Base-by-base conservation (phyloP, 2,888 invertebrate species). In the Gandaritis pyraliata region DNA sequence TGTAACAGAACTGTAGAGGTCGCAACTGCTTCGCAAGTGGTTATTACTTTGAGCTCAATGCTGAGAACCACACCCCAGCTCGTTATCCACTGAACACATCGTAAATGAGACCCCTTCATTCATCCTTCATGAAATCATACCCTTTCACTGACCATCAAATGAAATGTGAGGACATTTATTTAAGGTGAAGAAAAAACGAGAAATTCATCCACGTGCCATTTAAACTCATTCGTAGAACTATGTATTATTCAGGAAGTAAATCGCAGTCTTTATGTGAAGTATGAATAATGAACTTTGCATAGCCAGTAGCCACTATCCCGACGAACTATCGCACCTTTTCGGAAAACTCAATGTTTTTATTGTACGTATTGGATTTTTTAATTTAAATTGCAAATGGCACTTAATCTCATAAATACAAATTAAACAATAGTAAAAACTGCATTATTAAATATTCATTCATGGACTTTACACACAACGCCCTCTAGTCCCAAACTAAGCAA, bases 41-140 rank as follows among this genome's bases (percentile, higher is more conserved):
- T 70, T 64, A 72, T 71, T 75, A 61, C 72, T 80, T 75, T 73
- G 71, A 73, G 65, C 61, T 75, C 68, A 73, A 74, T 70, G 70
- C 61, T 58, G 61, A 63, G 61, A 74, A 74, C 75, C 77, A 76
- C 76, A 75, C 74, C 66, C 73, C 63, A 68, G 68, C 82, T 86
- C 82, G 80, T 85, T 86, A 83, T 73, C 64, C 64, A 64, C 66
- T 86, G 87, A 87, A 88, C 85, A 74, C 79, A 61, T 62, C 76
- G 82, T 84, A 86, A 88, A 85, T 85, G 81, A 85, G 79, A 74
- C 76, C 76, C 72, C 75, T 79, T 76, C 74, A 70, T 74, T 60
- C 66, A 58, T 55, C 77, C 78, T 82, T 81, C 73, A 74, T 70
- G 72, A 81, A 81, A 82, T 82, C 76, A 77, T 72, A 72, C 70